Evolutionary conservation across 2,797 vertebrate species (phyloP).

Genomic region (Coregonus suidteri): DNA sequence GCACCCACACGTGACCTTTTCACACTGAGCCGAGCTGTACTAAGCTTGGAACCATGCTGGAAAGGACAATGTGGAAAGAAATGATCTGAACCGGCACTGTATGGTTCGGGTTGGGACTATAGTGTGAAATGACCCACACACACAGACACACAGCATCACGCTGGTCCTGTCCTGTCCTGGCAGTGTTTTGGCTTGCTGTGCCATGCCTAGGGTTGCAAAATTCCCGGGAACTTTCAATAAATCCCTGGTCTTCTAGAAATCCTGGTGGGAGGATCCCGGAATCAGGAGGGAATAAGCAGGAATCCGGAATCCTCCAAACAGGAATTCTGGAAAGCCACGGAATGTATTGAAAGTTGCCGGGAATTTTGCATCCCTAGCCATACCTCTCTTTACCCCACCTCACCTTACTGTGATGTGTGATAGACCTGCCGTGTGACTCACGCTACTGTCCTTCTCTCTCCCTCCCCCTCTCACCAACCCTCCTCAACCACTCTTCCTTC

Average conservation of each 20-base stretch:
- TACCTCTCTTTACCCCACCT: slow-evolving; percentile 6
- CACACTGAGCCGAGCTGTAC: slow-evolving; percentile 18
- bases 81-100: slow-evolving; percentile 6
- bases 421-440: slow-evolving; percentile 86
- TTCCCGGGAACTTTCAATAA: too few relatives aligned
- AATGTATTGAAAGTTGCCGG: too few relatives aligned
- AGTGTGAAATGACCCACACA: background rate
- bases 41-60: background rate
- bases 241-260: too few relatives aligned
- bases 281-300: too few relatives aligned
- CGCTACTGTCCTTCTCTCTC: slow-evolving; percentile 92
- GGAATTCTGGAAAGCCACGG: too few relatives aligned
- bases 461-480: slow-evolving; percentile 77
- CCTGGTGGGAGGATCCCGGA: too few relatives aligned
- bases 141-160: background rate
- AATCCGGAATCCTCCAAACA: too few relatives aligned
- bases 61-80: background rate
- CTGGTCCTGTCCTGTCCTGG: slow-evolving; percentile 32
- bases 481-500: slow-evolving; percentile 65
- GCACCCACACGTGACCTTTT: slow-evolving; percentile 28
- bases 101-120: background rate
- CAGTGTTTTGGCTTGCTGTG: slow-evolving; percentile 58
- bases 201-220: slow-evolving; percentile 25
- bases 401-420: slow-evolving; percentile 70
- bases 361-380: too few relatives aligned